phyloP scores from a whole-genome alignment of 2,797 vertebrate species.

The Rhincodon typus region DNA sequence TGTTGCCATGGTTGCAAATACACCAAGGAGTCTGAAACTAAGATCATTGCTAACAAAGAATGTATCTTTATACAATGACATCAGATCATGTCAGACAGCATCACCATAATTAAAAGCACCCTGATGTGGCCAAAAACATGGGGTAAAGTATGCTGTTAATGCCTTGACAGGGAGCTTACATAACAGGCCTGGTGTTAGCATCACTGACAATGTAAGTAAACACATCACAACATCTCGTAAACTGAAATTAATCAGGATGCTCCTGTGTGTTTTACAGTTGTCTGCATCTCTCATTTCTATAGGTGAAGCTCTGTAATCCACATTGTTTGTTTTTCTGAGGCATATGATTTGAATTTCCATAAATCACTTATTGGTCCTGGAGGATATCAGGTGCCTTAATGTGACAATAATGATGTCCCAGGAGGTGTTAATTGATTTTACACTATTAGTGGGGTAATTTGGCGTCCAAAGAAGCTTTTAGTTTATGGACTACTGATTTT shows the following conservation, averaged over 20 bases:
- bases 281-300: neutral
- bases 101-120: slow-evolving; percentile 69
- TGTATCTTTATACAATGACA: slow-evolving; percentile 75
- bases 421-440: slow-evolving; percentile 76
- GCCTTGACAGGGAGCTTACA: slow-evolving; percentile 26
- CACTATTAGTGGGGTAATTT: slow-evolving; percentile 67
- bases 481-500: slow-evolving; percentile 60
- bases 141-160: slow-evolving; percentile 46
- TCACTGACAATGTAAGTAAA: slow-evolving; percentile 20
- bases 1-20: slow-evolving; percentile 75
- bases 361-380: slow-evolving; percentile 69
- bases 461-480: slow-evolving; percentile 56
- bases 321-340: slow-evolving; percentile 45
- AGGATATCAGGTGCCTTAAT: slow-evolving; percentile 69
- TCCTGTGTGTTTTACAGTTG: slow-evolving; percentile 9
- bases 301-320: slow-evolving; percentile 40
- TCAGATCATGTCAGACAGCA: slow-evolving; percentile 71
- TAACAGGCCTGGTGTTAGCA: neutral
- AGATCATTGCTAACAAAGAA: slow-evolving; percentile 72
- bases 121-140: slow-evolving; percentile 53
- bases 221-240: slow-evolving; percentile 34
- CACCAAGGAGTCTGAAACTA: slow-evolving; percentile 70
- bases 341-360: slow-evolving; percentile 60
- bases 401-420: slow-evolving; percentile 74
- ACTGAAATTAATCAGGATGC: slow-evolving; percentile 32